Percentiles rank a stretch among this genome's conserved stretches.
These are phyloP conservation scores for Apoderus coryli DNA, from an alignment of 2,888 invertebrate species.

Conservation along the genomic window DNA sequence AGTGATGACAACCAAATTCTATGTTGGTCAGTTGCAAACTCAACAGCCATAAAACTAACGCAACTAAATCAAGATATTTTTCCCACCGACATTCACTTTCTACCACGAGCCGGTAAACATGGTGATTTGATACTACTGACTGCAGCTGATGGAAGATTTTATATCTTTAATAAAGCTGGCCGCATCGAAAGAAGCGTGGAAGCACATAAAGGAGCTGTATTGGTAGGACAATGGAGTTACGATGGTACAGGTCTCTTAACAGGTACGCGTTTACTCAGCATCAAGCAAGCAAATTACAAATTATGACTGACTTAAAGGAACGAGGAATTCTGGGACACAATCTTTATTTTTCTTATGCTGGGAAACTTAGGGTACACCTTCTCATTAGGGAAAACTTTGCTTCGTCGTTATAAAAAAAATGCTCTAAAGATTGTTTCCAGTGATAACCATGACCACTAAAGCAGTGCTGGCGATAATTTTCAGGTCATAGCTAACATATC, in stretches of 20 bases:
- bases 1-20: constrained; percentile 88
- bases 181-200: constrained; percentile 85
- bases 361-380: too few species aligned
- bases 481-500: too few species aligned
- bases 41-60: constrained; percentile 60
- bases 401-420: too few species aligned
- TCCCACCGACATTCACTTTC: constrained; percentile 84
- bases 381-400: too few species aligned
- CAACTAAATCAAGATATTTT: constrained; percentile 71
- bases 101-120: constrained; percentile 52
- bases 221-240: constrained; percentile 83
- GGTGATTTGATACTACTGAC: constrained; percentile 74
- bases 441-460: too few species aligned
- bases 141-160: constrained; percentile 81
- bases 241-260: constrained; percentile 92
- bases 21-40: constrained; percentile 75
- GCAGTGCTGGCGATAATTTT: too few species aligned
- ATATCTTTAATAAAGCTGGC: constrained; percentile 60
- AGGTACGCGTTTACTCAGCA: too few species aligned
- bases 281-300: too few species aligned
- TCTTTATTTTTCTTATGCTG: too few species aligned
- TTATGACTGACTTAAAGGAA: too few species aligned
- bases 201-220: constrained; percentile 85
- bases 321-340: too few species aligned
- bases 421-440: too few species aligned